Evolutionary conservation across 2,888 invertebrate species (phyloP).

Genomic region (Apotomis capreana): DNA sequence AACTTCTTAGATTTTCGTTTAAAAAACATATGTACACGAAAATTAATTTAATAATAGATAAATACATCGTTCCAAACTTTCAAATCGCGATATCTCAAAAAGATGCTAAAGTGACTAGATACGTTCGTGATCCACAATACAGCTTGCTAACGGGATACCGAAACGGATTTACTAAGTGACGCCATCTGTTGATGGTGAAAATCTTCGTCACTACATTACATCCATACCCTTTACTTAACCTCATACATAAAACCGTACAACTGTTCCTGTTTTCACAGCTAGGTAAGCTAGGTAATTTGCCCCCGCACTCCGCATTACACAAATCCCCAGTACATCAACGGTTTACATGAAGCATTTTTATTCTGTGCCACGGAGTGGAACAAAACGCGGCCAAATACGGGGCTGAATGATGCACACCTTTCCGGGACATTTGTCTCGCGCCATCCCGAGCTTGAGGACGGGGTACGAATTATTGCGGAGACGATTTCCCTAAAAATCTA

Average conservation of each 20-base stretch:
- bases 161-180: no score
- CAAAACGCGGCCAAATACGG: constrained; percentile 30
- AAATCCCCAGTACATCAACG: constrained; percentile 22
- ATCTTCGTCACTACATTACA: no score
- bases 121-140: no score
- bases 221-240: no score
- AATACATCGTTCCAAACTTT: no score
- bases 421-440: constrained; percentile 39
- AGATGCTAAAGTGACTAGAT: no score
- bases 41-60: no score
- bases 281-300: background rate
- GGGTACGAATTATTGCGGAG: constrained; percentile 1
- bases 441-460: constrained; percentile 32
- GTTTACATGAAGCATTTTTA: constrained; percentile 22
- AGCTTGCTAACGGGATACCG: no score
- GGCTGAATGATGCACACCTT: constrained; percentile 39
- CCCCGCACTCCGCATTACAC: constrained; percentile 2
- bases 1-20: no score
- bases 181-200: no score
- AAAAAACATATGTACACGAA: no score
- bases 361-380: constrained; percentile 24
- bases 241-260: constrained; percentile 1
- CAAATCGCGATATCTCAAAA: no score
- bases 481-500: background rate
- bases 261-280: background rate